Evolutionary conservation across 2,797 vertebrate species (phyloP), one percentile per base, ranked within the genome.

Genomic region (Cirrhinus molitorella): DNA sequence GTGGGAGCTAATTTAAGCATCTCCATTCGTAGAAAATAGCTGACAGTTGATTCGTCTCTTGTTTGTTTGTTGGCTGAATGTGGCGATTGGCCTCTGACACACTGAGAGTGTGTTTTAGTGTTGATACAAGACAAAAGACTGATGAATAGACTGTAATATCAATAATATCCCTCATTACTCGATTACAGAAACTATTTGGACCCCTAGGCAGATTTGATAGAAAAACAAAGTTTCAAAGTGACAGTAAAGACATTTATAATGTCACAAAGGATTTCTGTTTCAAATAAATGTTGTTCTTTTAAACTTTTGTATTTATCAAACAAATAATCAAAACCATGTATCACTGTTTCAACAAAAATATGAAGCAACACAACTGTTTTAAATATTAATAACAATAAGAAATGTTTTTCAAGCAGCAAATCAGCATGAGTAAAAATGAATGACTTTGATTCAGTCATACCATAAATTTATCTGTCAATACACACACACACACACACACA

Each of bases 1-100:
- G 74, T 82, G 85, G 87, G 89, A 82, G 85, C 88, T 84, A 87
- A 87, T 90, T 89, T 90, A 92, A 92, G 90, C 90, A 81, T 88
- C 86, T 84, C 53, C n/a, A 45, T 66, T 68, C 13, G 21, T 25
- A 16, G 68, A 82, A 85, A 90, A 92, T 89, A 90, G 88, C 90
- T 88, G 86, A 31, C 1, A 5, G 79, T 85, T 47, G 85, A 89
- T 87, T 73, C 49, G 45, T 67, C 10, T 59, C 2, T 85, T 87
- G 59, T 88, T 84, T 87, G 74, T 78, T 43, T 85, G 65, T 73
- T 83, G 34, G 77, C 83, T 84, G 73, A 47, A 43, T 59, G 31
- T 73, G 76, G 7, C 3, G 10, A 17, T 49, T 84, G 21, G 23
- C 45, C 47, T 80, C 51, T 68, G 68, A 66, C 83, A 80, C 70